A percentile compares a stretch with the other conserved stretches of the same genome.
Evolutionary conservation across 2,888 invertebrate species (phyloP).

Genomic region (Tanytarsus gracilentus): DNA sequence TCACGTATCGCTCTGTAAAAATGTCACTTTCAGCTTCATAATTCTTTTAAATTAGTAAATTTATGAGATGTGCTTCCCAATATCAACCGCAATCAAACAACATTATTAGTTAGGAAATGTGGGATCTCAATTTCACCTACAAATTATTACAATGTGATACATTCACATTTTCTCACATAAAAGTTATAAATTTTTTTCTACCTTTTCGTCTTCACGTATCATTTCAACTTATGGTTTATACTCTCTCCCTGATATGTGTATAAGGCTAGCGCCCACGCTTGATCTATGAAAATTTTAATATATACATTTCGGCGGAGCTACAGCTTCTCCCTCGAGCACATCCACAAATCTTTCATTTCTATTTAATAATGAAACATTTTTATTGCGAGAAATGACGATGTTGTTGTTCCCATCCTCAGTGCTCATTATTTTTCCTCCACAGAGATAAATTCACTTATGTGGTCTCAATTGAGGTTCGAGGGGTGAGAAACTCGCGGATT

Average conservation of each 20-base stretch:
- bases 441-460: background rate
- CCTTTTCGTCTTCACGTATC: background rate
- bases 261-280: slow-evolving; percentile 1
- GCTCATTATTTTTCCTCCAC: background rate
- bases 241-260: background rate
- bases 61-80: too few species aligned
- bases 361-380: slow-evolving; percentile 24
- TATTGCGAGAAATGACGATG: background rate
- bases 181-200: background rate
- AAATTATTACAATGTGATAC: too few species aligned
- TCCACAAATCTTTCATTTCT: slow-evolving; percentile 23
- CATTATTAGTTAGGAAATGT: too few species aligned
- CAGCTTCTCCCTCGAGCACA: slow-evolving; percentile 2
- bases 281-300: background rate
- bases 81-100: too few species aligned
- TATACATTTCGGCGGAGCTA: background rate
- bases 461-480: too few species aligned
- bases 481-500: too few species aligned
- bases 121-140: too few species aligned
- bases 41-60: too few species aligned
- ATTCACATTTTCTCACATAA: too few species aligned
- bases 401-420: background rate
- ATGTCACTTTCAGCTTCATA: too few species aligned
- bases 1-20: too few species aligned
- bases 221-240: background rate